phyloP scores from a whole-genome alignment of 1,140 invertebrate genomes.

The Druon quercuslanigerum region DNA sequence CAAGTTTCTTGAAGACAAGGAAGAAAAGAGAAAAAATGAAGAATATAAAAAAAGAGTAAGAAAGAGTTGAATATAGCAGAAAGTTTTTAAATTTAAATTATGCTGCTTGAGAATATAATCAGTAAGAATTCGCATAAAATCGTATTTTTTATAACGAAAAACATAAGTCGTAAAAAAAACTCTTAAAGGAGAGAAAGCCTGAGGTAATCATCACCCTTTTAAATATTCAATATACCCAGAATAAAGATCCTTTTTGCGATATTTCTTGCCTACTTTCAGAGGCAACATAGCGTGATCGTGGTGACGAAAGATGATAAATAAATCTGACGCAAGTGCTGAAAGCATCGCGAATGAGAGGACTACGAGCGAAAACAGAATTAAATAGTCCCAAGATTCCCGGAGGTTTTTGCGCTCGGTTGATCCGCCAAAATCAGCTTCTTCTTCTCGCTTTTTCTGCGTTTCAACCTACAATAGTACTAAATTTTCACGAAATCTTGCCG shows the following conservation, averaged over 20 bases:
- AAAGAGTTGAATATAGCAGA: too few species aligned
- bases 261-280: not conserved
- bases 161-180: too few species aligned
- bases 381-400: conserved; percentile 17
- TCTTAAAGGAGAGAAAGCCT: too few species aligned
- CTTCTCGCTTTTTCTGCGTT: not conserved
- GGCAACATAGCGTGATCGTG: not conserved
- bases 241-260: not conserved
- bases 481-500: not conserved
- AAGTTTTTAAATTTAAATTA: too few species aligned
- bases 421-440: conserved; percentile 1
- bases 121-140: too few species aligned
- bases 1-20: too few species aligned
- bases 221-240: too few species aligned
- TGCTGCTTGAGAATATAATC: too few species aligned
- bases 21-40: too few species aligned
- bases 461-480: not conserved
- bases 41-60: too few species aligned
- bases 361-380: conserved; percentile 10
- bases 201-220: too few species aligned
- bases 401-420: conserved; percentile 16
- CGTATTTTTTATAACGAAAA: too few species aligned
- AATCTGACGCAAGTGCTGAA: conserved; percentile 18
- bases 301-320: conserved; percentile 15
- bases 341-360: conserved; percentile 23